Evolutionary conservation across 2,797 vertebrate species (phyloP).

Genomic region (Cyclopterus lumpus): DNA sequence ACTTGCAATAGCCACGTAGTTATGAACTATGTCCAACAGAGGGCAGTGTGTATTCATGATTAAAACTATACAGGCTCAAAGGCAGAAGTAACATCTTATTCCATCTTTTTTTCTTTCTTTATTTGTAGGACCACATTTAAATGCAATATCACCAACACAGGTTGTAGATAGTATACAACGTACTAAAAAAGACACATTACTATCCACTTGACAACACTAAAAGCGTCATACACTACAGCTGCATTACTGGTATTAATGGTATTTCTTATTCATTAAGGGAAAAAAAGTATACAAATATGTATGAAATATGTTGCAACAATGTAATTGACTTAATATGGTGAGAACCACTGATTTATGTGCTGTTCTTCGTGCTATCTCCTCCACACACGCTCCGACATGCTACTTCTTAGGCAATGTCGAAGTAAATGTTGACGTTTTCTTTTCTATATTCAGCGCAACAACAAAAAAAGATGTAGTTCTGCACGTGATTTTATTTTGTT

Average conservation of each 20-base stretch:
- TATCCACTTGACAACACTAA: neutral
- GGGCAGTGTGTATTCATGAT: neutral
- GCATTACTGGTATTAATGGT: no score
- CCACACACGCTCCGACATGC: neutral
- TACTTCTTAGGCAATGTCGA: neutral
- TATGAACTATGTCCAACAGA: neutral
- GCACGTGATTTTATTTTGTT: neutral
- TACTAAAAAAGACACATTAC: neutral
- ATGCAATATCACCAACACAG: neutral
- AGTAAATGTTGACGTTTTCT: neutral
- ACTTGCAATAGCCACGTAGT: rapidly evolving
- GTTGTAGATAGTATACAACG: neutral
- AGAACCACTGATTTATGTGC: neutral
- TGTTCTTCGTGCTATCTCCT: neutral
- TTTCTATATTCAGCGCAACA: neutral
- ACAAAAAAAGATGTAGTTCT: neutral
- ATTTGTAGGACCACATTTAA: neutral
- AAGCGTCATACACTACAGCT: neutral
- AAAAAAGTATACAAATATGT: no score
- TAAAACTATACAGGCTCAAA: neutral
- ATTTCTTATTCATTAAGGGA: no score
- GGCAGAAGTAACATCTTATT: neutral
- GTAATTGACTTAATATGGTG: neutral
- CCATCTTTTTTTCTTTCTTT: neutral
- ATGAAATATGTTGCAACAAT: neutral